phyloP scores from a whole-genome alignment of 1,140 invertebrate species.

The Micrasema minimum region DNA sequence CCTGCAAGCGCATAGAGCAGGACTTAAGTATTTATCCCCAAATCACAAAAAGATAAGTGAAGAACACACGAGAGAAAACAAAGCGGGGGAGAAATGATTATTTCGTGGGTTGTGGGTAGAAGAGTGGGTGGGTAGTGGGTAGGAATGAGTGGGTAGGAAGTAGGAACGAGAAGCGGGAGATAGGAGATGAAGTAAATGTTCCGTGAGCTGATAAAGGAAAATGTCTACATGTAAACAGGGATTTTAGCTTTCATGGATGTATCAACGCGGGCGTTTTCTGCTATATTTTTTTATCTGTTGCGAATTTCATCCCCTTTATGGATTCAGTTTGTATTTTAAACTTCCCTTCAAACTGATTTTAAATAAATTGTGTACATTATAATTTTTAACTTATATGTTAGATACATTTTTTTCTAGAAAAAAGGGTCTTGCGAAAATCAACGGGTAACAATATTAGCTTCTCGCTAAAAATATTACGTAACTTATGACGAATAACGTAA shows the following conservation, averaged over 20 bases:
- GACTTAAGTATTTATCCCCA: too few species aligned
- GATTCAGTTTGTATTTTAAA: too few species aligned
- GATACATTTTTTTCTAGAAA: too few species aligned
- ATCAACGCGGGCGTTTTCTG: conserved; percentile 44
- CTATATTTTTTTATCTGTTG: conserved; percentile 46
- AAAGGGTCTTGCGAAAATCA: too few species aligned
- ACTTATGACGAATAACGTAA: too few species aligned
- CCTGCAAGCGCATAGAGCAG: too few species aligned
- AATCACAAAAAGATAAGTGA: conserved; percentile 4
- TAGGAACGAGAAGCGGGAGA: conserved; percentile 1
- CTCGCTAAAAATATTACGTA: too few species aligned
- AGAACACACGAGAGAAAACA: conserved; percentile 20
- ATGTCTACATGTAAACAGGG: conserved; percentile 44
- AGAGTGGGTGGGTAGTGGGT: conserved; percentile 3
- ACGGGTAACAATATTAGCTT: too few species aligned
- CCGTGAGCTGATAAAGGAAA: conserved; percentile 39
- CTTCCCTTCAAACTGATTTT: too few species aligned
- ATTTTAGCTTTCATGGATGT: conserved; percentile 38
- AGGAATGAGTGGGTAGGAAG: conserved; percentile 14
- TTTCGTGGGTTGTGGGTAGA: not conserved
- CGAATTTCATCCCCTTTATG: too few species aligned
- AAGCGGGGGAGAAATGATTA: conserved; percentile 3
- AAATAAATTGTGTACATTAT: too few species aligned
- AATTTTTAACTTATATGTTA: too few species aligned
- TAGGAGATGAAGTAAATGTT: conserved; percentile 40